Base-by-base conservation (phyloP, 2,797 vertebrate species). In the Oryzias dopingdopingensis region DNA sequence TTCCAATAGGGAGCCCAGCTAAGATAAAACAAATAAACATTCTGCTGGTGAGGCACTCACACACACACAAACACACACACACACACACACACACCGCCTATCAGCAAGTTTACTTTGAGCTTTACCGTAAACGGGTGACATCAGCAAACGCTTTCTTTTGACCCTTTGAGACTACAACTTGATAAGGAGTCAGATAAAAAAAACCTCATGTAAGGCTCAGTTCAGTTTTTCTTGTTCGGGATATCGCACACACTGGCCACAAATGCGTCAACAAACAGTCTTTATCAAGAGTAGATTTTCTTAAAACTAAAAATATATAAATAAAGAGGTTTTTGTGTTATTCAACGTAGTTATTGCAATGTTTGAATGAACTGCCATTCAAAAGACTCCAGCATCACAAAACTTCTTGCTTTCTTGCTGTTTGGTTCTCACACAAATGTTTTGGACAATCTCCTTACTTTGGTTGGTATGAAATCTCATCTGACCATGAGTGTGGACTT, bases 1-100 rank as follows among this genome's bases (percentile, higher is more conserved):
- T 22, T 20, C 72, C 67, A 72, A 65, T 43, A 49, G 24, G 52
- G 59, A 83, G 76, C 72, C 65, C 43, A 16, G 52, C 71, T 67
- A 42, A n/a, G 70, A 72, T 79, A 80, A 80, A 72, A 80, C 70
- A 80, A 78, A 82, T 74, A 81, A 81, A 85, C 77, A 78, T 2
- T 58, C 47, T 29, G 37, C 58, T 32, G 53, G 23, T 14, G 26
- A 72, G 23, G 5, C 49, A 29, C 59, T 49, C 42, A 71, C 67
- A 24, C 24, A 48, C 47, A 42, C 42, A 32, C 32, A 0, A 22
- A 12, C 32, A 12, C 10, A 3, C 29, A 61, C 56, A 55, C 10
- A 3, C 29, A 61, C 56, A 55, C 42, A 71, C 67, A 32, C 24
- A 48, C 47, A 43, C 42, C 8, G 7, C 44, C 29, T 12, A 14